Evolutionary conservation across 37 sponge, comb jelly and placozoan genomes (phyloP).

Genomic region (Hexactinellida sp.): DNA sequence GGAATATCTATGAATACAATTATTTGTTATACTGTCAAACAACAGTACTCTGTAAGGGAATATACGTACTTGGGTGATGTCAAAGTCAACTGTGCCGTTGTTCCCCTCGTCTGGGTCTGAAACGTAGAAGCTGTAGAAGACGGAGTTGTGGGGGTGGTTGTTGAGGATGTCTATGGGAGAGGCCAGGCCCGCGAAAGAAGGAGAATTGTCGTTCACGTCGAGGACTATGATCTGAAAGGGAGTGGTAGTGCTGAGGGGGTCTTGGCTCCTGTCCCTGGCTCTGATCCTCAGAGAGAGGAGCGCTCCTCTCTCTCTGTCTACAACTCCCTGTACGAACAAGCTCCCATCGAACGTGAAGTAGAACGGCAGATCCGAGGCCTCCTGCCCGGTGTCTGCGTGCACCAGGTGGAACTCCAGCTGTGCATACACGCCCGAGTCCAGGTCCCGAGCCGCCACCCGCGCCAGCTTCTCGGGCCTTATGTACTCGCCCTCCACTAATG

Average conservation of each 20-base stretch:
- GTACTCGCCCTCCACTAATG: background rate
- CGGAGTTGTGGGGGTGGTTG: background rate
- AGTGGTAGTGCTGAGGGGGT: background rate
- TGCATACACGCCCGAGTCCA: background rate
- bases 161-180: background rate
- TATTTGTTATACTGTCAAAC: too few species aligned
- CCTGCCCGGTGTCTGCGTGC: background rate
- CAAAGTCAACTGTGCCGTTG: background rate
- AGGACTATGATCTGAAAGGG: background rate
- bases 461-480: background rate
- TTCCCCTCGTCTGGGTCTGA: background rate
- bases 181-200: background rate
- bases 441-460: background rate
- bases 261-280: background rate
- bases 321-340: background rate
- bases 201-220: slow-evolving; percentile 7
- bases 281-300: background rate
- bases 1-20: background rate
- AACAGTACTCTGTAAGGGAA: too few species aligned
- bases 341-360: slow-evolving; percentile 8
- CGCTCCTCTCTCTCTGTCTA: background rate
- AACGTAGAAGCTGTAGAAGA: background rate
- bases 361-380: background rate
- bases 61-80: background rate
- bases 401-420: background rate